Evolutionary conservation across 92 coral and sea anemone genomes (phyloP).

Genomic region (Bergia sp.): DNA sequence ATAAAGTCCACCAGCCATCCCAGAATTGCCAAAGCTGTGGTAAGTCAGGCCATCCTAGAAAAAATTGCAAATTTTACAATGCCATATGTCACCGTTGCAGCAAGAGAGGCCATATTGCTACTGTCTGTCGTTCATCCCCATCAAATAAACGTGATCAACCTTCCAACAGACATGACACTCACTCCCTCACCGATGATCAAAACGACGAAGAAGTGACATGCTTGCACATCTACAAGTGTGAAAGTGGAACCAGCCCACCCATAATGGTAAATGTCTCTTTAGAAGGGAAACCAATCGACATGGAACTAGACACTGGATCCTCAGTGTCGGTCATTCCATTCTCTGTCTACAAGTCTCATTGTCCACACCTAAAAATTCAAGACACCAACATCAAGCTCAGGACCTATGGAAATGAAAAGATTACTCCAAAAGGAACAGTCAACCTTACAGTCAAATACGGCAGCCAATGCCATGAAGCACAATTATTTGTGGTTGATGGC

Average conservation of each 20-base stretch:
- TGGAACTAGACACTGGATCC: slow-evolving; percentile 46
- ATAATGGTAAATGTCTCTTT: slow-evolving; percentile 12
- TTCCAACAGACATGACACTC: slow-evolving; percentile 21
- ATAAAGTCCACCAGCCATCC: slow-evolving; percentile 22
- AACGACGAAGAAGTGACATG: slow-evolving; percentile 14
- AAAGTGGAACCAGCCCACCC: slow-evolving; percentile 35
- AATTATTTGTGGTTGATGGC: slow-evolving; percentile 38
- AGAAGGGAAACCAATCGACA: slow-evolving; percentile 34
- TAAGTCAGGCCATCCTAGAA: slow-evolving; percentile 33
- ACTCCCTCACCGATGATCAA: slow-evolving; percentile 24
- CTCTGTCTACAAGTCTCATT: slow-evolving; percentile 1
- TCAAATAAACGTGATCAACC: slow-evolving; percentile 14
- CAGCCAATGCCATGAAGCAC: slow-evolving; percentile 36
- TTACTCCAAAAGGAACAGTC: slow-evolving; percentile 14
- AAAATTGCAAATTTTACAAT: slow-evolving; percentile 19
- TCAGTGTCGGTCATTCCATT: slow-evolving; percentile 40
- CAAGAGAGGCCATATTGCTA: slow-evolving; percentile 22
- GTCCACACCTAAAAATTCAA: slow-evolving; percentile 9
- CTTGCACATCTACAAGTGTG: background rate
- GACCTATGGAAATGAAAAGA: background rate
- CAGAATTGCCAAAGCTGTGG: slow-evolving; percentile 27
- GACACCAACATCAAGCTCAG: slow-evolving; percentile 12
- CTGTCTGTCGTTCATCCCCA: slow-evolving; percentile 31
- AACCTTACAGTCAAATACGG: slow-evolving; percentile 17
- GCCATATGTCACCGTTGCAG: slow-evolving; percentile 22